Conservation (phyloP, 2,113 vertebrate genomes). For the Corythoichthys intestinalis region DNA sequence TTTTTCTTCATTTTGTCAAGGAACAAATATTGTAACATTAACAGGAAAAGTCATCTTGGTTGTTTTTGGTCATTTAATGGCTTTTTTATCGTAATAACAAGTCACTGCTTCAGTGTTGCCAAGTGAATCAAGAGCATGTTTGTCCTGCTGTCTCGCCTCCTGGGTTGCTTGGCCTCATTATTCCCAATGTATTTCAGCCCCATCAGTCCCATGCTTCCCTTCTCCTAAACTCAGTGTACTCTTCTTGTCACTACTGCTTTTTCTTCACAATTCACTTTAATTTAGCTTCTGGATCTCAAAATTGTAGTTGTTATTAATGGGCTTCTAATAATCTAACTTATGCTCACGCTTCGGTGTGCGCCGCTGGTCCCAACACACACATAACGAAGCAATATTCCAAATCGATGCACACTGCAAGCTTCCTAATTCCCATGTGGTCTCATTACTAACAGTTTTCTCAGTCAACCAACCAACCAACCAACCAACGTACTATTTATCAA, state of each 20-base stretch:
- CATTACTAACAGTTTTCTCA: not conserved
- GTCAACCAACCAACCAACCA: not conserved
- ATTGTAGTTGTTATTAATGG: not conserved
- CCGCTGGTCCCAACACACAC: not conserved
- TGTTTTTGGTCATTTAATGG: not conserved
- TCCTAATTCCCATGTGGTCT: not conserved
- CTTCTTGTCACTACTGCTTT: not conserved
- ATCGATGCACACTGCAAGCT: not conserved
- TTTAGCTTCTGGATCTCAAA: not conserved
- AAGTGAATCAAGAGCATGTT: conserved; percentile 6
- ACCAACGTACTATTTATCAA: not conserved
- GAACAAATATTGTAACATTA: too few relatives aligned
- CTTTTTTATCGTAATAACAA: not conserved
- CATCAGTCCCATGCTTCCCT: not conserved
- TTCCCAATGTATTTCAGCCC: not conserved
- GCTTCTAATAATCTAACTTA: not conserved
- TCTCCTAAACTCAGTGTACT: not conserved
- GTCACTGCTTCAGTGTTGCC: not conserved
- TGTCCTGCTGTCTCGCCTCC: conserved; percentile 2
- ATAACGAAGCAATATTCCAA: not conserved
- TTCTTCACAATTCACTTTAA: not conserved
- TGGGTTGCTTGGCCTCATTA: conserved; percentile 5
- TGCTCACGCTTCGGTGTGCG: not conserved
- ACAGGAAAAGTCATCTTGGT: not conserved
- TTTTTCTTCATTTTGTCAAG: too few relatives aligned